Base-by-base conservation (phyloP, 2,797 vertebrate species). In the Sylvia borin region DNA sequence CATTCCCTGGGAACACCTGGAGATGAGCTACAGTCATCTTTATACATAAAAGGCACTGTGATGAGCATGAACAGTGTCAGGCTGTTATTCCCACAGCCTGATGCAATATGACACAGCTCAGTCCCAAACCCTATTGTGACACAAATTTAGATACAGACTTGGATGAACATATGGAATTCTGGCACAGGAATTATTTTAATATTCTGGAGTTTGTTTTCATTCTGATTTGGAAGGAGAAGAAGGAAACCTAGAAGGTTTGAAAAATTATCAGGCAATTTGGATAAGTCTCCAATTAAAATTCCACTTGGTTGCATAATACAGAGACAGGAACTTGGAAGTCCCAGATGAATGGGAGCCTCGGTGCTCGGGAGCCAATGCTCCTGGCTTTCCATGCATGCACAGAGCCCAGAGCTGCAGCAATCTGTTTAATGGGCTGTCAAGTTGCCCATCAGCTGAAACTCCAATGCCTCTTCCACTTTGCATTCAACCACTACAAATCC, bases 181-280 rank as follows among this genome's bases (percentile, higher is more conserved):
- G 85, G 90, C 80, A 77, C 1, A 1, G 31, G 36, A 73, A 82
- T 79, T 83, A 82, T 87, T 94, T 90, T 90, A 96, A 79, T 94
- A 95, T 93, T 94, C 90, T 19, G 11, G 84, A 78, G 61, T 74
- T 95, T 90, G 70, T 95, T 96, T 96, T 94, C 45, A n/a, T 92
- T 94, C 24, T 60, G 70, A 71, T 96, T 93, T 94, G 90, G 90
- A 95, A 71, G 16, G 65, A 79, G 90, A 90, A 73, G 22, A 81
- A 90, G 64, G 82, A 91, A 85, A 92, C 82, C 34, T 86, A 94
- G 80, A 90, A 82, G 80, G 67, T 70, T 90, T 94, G 80, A 92
- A 95, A 96, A 95, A 88, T 88, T 93, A 88, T 74, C 72, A 90
- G 95, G 66, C 17, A 29, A 68, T 67, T 82, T 92, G 86, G 88